A percentile compares a stretch with the other conserved stretches of the same genome.
phyloP scores from a whole-genome alignment of 1,140 invertebrate genomes.

The Drosophila mauritiana region DNA sequence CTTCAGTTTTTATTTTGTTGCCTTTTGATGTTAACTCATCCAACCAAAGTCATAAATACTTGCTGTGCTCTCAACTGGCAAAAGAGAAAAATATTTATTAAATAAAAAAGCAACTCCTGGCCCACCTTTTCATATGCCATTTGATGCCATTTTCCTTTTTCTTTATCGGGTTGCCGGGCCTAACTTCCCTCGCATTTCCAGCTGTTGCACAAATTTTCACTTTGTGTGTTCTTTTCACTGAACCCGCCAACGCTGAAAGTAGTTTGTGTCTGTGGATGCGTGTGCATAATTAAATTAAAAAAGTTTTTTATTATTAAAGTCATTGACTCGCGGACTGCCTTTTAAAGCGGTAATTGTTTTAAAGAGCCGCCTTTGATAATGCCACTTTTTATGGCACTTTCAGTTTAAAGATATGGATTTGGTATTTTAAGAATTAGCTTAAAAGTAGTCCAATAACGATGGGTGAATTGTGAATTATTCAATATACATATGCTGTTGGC shows the following conservation, averaged over 20 bases:
- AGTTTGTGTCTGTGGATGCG: slow-evolving; percentile 40
- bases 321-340: slow-evolving; percentile 56
- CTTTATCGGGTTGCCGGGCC: slow-evolving; percentile 7
- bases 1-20: slow-evolving; percentile 15
- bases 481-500: background rate
- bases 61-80: slow-evolving; percentile 80
- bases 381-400: too few relatives aligned
- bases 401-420: too few relatives aligned
- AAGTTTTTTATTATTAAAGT: slow-evolving; percentile 60
- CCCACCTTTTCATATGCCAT: slow-evolving; percentile 59
- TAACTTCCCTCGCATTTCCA: slow-evolving; percentile 32
- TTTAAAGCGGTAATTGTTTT: slow-evolving; percentile 30
- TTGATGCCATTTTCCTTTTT: slow-evolving; percentile 28
- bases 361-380: slow-evolving; percentile 12
- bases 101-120: slow-evolving; percentile 67
- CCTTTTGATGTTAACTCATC: slow-evolving; percentile 74
- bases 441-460: too few relatives aligned
- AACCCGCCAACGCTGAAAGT: slow-evolving; percentile 51
- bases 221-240: slow-evolving; percentile 69
- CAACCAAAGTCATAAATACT: slow-evolving; percentile 75
- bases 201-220: slow-evolving; percentile 52
- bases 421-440: too few relatives aligned
- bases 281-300: slow-evolving; percentile 75
- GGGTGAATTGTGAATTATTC: too few relatives aligned
- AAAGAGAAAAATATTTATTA: slow-evolving; percentile 65